Evolutionary conservation across 2,797 vertebrate species (phyloP).

Genomic region (Silurus aristotelis): DNA sequence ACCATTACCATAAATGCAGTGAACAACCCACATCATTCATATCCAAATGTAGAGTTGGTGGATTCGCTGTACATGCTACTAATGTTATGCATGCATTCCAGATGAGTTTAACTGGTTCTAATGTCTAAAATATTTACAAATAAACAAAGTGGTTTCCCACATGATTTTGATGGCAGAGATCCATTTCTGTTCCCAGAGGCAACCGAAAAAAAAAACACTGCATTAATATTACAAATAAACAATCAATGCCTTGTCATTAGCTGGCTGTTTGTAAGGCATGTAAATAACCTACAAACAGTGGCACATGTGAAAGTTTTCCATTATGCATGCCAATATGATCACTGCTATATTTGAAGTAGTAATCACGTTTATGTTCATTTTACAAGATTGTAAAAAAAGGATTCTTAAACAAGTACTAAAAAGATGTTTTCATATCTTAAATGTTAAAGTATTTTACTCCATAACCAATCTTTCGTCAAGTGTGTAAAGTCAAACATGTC

Average conservation of each 20-base stretch:
- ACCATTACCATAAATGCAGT: constrained; percentile 67
- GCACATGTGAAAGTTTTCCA: not conserved
- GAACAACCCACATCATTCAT: constrained; percentile 60
- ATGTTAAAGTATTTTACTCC: not conserved
- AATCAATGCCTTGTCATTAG: not conserved
- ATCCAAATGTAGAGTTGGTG: constrained; percentile 52
- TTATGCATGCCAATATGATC: not conserved
- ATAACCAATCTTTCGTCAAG: not conserved
- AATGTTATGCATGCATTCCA: constrained; percentile 54
- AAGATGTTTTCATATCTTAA: not conserved
- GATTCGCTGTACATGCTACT: constrained; percentile 64
- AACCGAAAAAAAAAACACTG: constrained; percentile 9
- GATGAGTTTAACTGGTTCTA: not conserved
- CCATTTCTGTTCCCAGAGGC: not conserved
- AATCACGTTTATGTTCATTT: not conserved
- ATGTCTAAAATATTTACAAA: constrained; percentile 12
- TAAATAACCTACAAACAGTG: not conserved
- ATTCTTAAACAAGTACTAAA: not conserved
- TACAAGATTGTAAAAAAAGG: not conserved
- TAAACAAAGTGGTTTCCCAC: not conserved
- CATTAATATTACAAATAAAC: constrained; percentile 1
- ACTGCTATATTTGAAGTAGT: not conserved
- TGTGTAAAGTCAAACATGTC: constrained; percentile 9
- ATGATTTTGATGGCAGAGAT: not conserved
- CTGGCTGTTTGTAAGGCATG: not conserved